Conservation (phyloP, 1,140 invertebrate species). For the Drosophila bifasciata region DNA sequence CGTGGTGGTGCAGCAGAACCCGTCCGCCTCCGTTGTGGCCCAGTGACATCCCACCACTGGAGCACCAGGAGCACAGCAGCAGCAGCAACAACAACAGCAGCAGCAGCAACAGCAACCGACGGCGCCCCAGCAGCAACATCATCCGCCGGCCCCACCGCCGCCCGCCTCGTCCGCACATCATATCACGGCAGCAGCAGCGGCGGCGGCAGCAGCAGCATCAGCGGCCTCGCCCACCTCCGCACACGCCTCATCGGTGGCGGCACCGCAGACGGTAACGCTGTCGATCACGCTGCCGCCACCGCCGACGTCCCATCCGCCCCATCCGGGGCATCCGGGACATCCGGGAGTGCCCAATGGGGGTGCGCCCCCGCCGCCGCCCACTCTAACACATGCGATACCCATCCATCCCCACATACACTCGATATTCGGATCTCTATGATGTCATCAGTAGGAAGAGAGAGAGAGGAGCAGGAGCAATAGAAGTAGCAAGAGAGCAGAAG, state of each 20-base stretch:
- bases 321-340: conserved; percentile 61
- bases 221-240: conserved; percentile 54
- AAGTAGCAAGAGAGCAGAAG: too few species aligned
- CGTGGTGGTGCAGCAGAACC: conserved; percentile 79
- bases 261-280: conserved; percentile 78
- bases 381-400: conserved; percentile 79
- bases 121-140: conserved; percentile 49
- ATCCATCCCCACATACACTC: conserved; percentile 84
- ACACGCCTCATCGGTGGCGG: conserved; percentile 55
- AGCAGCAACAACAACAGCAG: conserved; percentile 64
- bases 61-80: conserved; percentile 65
- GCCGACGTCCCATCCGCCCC: conserved; percentile 46
- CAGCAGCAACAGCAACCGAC: conserved; percentile 48
- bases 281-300: conserved; percentile 72
- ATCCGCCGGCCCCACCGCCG: conserved; percentile 35
- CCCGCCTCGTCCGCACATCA: conserved; percentile 53
- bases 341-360: conserved; percentile 51
- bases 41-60: conserved; percentile 84
- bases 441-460: conserved; percentile 62
- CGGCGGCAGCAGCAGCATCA: conserved; percentile 25
- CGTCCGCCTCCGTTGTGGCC: conserved; percentile 78
- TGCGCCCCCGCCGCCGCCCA: conserved; percentile 60
- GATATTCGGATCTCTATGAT: conserved; percentile 84
- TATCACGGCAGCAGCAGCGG: conserved; percentile 47
- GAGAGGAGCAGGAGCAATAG: conserved; percentile 3